Conservation (phyloP, 2,797 vertebrate genomes). For the Macropodus opercularis region DNA sequence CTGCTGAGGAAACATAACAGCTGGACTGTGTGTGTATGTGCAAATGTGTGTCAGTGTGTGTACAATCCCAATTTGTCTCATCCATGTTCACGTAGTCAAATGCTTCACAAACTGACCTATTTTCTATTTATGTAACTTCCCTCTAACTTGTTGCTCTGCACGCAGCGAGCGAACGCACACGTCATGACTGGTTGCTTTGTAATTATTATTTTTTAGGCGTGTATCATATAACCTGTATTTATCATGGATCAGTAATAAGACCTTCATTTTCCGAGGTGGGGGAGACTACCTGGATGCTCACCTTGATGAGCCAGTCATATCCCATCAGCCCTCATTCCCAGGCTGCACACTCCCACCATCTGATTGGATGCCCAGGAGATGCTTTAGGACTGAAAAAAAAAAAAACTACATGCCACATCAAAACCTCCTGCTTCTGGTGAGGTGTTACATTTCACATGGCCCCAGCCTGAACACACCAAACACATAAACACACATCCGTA, state of each 20-base stretch:
- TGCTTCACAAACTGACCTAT: constrained; percentile 58
- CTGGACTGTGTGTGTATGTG: constrained; percentile 42
- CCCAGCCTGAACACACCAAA: constrained; percentile 6
- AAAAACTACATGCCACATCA: constrained; percentile 40
- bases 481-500: constrained; percentile 5
- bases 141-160: constrained; percentile 31
- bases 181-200: background rate
- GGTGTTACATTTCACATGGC: constrained; percentile 53
- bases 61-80: constrained; percentile 30
- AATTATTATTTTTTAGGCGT: background rate
- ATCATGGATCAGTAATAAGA: constrained; percentile 14
- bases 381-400: constrained; percentile 40
- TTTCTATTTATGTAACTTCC: constrained; percentile 55
- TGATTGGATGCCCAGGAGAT: constrained; percentile 44
- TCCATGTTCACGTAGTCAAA: constrained; percentile 34
- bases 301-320: constrained; percentile 24
- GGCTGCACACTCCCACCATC: constrained; percentile 34
- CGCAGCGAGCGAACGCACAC: constrained; percentile 21
- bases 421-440: constrained; percentile 41
- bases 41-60: constrained; percentile 14
- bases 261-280: constrained; percentile 7
- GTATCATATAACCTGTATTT: background rate
- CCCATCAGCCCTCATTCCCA: constrained; percentile 34
- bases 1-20: constrained; percentile 42
- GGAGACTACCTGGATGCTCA: constrained; percentile 1